Percentiles rank a stretch among this genome's conserved stretches.
Conservation (phyloP, 2,113 vertebrate genomes). For the Phoxinus phoxinus region DNA sequence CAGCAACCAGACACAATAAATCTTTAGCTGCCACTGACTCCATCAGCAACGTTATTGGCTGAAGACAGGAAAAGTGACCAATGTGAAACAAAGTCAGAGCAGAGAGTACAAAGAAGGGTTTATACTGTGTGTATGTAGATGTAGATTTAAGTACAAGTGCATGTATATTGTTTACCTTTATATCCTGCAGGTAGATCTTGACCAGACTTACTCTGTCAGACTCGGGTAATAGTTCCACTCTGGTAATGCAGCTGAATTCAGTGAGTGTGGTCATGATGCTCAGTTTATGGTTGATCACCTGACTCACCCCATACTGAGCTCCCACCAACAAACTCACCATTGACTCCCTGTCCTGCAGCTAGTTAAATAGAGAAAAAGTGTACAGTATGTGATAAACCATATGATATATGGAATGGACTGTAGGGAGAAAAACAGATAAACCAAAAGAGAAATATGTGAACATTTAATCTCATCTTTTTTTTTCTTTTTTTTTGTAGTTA, state of each 20-base stretch:
- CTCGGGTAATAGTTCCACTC: conserved; percentile 87
- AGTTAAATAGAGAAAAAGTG: not conserved
- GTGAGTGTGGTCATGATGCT: conserved; percentile 88
- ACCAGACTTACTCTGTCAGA: conserved; percentile 93
- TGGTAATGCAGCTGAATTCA: conserved; percentile 90
- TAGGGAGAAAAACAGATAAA: not conserved
- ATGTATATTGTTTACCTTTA: conserved; percentile 81
- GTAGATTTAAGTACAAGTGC: not conserved
- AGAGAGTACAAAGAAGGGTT: not conserved
- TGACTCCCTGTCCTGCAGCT: conserved; percentile 96
- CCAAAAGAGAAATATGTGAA: not conserved
- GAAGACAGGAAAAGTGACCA: conserved; percentile 20
- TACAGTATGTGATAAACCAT: not conserved
- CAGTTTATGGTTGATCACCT: conserved; percentile 94
- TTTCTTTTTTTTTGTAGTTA: not conserved
- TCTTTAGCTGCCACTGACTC: conserved; percentile 92
- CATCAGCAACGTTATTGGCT: conserved; percentile 90
- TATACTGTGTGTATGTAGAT: not conserved
- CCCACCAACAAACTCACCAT: conserved; percentile 90
- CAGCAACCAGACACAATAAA: conserved; percentile 87
- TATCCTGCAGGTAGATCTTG: conserved; percentile 93
- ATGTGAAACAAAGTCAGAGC: conserved; percentile 44
- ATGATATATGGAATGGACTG: not conserved
- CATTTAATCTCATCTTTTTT: not conserved
- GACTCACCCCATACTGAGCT: conserved; percentile 91